Evolutionary conservation across 2,888 invertebrate genomes (phyloP).

Genomic region (Lissonota sp.): DNA sequence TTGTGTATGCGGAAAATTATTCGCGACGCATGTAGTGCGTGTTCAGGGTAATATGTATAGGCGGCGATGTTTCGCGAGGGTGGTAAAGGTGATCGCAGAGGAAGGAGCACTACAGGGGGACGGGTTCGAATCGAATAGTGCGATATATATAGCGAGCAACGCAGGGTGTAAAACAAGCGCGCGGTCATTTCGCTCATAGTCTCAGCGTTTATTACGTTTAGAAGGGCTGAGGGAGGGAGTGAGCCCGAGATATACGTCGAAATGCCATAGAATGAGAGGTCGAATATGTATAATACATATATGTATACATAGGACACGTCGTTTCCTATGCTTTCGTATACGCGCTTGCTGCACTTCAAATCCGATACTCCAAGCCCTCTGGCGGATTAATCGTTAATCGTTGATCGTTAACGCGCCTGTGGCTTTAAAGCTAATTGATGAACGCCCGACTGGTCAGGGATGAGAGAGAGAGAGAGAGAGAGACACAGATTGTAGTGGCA

Average conservation of each 20-base stretch:
- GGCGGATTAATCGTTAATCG: conserved; percentile 63
- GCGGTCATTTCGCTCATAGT: conserved; percentile 30
- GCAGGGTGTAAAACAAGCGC: conserved; percentile 56
- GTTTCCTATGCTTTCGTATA: conserved; percentile 33
- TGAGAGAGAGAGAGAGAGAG: background rate
- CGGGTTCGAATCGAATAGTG: conserved; percentile 8
- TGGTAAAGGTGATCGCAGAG: conserved; percentile 13
- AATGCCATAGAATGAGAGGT: conserved; percentile 14
- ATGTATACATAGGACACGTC: background rate
- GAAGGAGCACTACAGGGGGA: background rate
- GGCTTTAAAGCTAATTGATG: conserved; percentile 56
- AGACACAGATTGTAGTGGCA: background rate
- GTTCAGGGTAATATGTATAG: conserved; percentile 43
- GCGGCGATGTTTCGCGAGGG: conserved; percentile 24
- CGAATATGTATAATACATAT: conserved; percentile 2
- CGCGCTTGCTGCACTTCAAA: conserved; percentile 31
- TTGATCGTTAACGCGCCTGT: conserved; percentile 60
- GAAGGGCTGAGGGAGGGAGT: conserved; percentile 6
- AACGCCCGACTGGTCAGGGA: conserved; percentile 35
- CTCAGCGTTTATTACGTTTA: conserved; percentile 14
- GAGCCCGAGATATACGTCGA: background rate
- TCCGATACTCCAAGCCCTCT: conserved; percentile 15
- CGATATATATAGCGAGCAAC: conserved; percentile 27
- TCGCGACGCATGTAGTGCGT: conserved; percentile 40
- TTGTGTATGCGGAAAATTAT: conserved; percentile 42